Conservation (phyloP, 1,140 invertebrate genomes). For the Trichonephila clavipes region DNA sequence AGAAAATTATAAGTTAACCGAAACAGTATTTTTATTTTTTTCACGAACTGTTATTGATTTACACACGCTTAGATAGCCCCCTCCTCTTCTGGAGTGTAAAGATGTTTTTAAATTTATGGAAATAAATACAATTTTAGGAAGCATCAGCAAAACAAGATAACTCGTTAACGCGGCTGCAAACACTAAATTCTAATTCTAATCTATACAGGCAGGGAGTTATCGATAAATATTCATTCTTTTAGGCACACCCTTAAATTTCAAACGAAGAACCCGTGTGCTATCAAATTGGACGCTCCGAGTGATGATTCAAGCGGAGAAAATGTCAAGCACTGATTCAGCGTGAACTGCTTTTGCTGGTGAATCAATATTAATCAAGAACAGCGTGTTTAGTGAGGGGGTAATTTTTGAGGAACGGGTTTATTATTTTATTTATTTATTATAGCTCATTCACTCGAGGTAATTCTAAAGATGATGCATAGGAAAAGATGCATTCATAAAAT, state of each 20-base stretch:
- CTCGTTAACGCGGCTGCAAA: conserved; percentile 26
- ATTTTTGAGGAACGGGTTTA: conserved; percentile 16
- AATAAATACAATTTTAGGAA: conserved; percentile 32
- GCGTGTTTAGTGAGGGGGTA: neutral
- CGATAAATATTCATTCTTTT: conserved; percentile 24
- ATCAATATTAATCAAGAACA: conserved; percentile 14
- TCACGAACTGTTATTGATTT: neutral
- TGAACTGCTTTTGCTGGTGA: neutral
- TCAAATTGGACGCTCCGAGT: conserved; percentile 1
- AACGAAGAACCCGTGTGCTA: neutral
- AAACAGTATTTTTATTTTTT: neutral
- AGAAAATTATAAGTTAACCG: neutral
- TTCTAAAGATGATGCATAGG: neutral
- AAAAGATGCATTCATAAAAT: too few species aligned
- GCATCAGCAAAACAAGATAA: neutral
- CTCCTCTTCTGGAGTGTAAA: neutral
- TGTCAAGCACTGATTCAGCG: conserved; percentile 3
- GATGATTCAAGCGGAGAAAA: conserved; percentile 24
- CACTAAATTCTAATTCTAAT: conserved; percentile 28
- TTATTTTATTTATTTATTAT: conserved; percentile 1
- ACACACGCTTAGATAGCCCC: neutral
- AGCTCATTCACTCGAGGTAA: neutral
- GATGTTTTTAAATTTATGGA: conserved; percentile 39
- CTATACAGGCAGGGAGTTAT: neutral
- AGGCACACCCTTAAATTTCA: conserved; percentile 19